Conservation (phyloP, 2,113 vertebrate genomes). For the Abramis brama region DNA sequence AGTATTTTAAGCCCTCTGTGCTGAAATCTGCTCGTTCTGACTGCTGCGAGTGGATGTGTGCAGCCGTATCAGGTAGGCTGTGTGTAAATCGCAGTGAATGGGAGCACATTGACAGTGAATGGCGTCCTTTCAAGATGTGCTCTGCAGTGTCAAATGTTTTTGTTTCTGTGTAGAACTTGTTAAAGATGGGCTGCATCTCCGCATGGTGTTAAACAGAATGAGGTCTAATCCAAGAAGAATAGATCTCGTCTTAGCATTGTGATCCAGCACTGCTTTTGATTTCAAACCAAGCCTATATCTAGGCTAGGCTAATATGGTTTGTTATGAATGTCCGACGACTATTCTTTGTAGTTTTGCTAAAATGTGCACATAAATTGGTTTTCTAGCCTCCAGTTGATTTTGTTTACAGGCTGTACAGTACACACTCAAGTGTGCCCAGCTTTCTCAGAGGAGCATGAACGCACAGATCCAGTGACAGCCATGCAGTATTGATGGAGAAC, state of each 20-base stretch:
- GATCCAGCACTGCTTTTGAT: neutral
- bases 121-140: neutral
- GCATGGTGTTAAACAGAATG: neutral
- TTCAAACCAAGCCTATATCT: neutral
- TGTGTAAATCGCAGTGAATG: neutral
- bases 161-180: neutral
- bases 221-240: neutral
- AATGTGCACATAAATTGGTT: neutral
- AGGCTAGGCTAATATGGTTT: neutral
- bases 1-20: neutral
- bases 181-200: neutral
- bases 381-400: neutral
- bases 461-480: slow-evolving; percentile 41
- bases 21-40: neutral
- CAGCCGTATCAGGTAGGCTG: neutral
- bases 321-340: neutral
- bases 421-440: neutral
- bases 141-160: neutral
- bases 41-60: neutral
- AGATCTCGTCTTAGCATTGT: neutral
- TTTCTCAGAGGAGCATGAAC: slow-evolving; percentile 7
- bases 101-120: neutral
- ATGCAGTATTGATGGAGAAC: slow-evolving; percentile 60
- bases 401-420: neutral
- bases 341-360: neutral